Conservation (phyloP, 2,113 vertebrate genomes). For the Mionectes macconnelli region DNA sequence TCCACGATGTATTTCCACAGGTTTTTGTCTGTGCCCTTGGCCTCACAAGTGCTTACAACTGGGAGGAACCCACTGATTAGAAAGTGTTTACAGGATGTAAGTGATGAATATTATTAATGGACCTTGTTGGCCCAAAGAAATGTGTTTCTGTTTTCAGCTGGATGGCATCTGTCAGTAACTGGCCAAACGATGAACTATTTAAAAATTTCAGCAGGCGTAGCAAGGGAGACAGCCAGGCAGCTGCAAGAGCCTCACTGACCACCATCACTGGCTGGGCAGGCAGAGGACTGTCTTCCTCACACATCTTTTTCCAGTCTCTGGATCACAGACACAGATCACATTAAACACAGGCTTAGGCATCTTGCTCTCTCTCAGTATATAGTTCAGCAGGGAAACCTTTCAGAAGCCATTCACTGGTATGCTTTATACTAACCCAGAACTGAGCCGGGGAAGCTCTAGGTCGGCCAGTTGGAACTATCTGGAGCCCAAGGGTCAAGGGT, state of each 20-base stretch:
- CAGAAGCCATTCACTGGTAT: not conserved
- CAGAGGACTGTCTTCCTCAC: not conserved
- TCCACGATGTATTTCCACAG: not conserved
- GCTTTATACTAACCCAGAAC: not conserved
- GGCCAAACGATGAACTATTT: not conserved
- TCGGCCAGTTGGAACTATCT: not conserved
- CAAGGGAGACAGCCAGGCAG: not conserved
- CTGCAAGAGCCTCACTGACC: not conserved
- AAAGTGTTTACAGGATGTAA: slow-evolving; percentile 55
- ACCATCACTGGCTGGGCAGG: not conserved
- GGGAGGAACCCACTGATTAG: slow-evolving; percentile 27
- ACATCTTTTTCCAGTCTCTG: not conserved
- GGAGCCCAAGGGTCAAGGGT: not conserved
- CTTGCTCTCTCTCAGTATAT: not conserved
- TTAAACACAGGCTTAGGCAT: not conserved
- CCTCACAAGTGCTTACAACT: not conserved
- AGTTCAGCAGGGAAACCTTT: not conserved
- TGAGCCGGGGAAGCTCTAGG: not conserved
- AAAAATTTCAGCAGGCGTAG: not conserved
- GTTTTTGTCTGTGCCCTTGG: slow-evolving; percentile 18
- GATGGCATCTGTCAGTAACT: not conserved
- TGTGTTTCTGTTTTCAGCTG: not conserved
- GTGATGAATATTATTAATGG: slow-evolving; percentile 45
- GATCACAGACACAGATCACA: rapidly evolving
- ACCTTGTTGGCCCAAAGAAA: not conserved